phyloP scores from a whole-genome alignment of 2,888 invertebrate genomes.

The Macropis europaea region DNA sequence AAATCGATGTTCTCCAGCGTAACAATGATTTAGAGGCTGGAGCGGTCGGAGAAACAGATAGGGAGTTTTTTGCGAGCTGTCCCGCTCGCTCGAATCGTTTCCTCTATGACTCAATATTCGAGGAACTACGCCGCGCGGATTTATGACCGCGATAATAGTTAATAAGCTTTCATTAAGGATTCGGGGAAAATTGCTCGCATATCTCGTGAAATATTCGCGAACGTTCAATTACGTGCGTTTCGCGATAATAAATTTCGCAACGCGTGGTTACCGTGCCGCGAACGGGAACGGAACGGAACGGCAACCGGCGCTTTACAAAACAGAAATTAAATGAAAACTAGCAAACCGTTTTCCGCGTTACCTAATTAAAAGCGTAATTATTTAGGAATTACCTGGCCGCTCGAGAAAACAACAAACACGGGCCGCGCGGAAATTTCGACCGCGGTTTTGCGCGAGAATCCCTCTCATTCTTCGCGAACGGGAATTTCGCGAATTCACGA shows the following conservation, averaged over 20 bases:
- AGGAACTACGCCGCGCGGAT: constrained; percentile 28
- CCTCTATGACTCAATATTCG: constrained; percentile 38
- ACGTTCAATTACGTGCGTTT: constrained; percentile 36
- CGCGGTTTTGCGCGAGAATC: neutral
- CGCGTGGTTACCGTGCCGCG: neutral
- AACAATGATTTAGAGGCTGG: constrained; percentile 4
- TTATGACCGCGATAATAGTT: constrained; percentile 37
- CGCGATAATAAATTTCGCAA: constrained; percentile 30
- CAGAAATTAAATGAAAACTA: constrained; percentile 50
- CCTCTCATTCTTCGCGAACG: neutral
- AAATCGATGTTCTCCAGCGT: constrained; percentile 4
- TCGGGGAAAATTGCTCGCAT: constrained; percentile 70
- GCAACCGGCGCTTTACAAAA: constrained; percentile 18
- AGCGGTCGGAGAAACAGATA: constrained; percentile 1
- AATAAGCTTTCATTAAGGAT: constrained; percentile 67
- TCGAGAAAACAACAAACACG: constrained; percentile 14
- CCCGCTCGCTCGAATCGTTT: neutral
- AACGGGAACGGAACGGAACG: constrained; percentile 21
- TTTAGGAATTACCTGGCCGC: constrained; percentile 27
- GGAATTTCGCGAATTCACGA: neutral
- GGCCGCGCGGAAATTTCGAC: constrained; percentile 10
- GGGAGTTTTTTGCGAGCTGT: neutral
- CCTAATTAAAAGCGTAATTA: constrained; percentile 53
- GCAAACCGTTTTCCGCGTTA: constrained; percentile 26
- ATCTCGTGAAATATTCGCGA: constrained; percentile 58